Evolutionary conservation across 1,140 invertebrate genomes (phyloP).

Genomic region (Dinoponera quadriceps): DNA sequence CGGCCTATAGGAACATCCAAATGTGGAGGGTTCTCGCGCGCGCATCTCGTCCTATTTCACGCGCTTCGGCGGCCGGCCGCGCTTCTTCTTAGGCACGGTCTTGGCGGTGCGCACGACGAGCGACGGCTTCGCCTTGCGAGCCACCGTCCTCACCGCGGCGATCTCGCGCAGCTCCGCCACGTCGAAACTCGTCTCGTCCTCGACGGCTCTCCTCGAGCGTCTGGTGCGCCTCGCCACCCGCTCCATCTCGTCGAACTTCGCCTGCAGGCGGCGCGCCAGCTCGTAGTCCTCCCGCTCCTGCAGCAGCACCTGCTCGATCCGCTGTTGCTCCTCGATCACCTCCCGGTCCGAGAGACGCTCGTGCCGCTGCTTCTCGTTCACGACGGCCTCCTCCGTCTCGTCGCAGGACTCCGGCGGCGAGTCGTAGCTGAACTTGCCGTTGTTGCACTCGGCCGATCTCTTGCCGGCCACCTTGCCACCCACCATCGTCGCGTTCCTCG

Average conservation of each 20-base stretch:
- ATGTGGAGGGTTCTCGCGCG: conserved; percentile 62
- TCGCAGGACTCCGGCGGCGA: conserved; percentile 56
- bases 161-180: conserved; percentile 58
- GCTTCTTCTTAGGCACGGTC: conserved; percentile 65
- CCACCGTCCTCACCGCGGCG: conserved; percentile 6
- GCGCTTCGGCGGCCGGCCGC: conserved; percentile 71
- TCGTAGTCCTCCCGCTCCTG: conserved; percentile 83
- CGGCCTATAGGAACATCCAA: conserved; percentile 73
- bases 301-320: conserved; percentile 78
- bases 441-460: conserved; percentile 22
- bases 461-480: conserved; percentile 36
- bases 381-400: conserved; percentile 22
- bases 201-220: conserved; percentile 66
- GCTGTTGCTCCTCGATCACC: conserved; percentile 78
- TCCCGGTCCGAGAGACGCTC: conserved; percentile 67
- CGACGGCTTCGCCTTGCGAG: conserved; percentile 51
- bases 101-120: conserved; percentile 34
- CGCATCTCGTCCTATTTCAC: conserved; percentile 61
- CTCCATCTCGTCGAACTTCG: conserved; percentile 81
- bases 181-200: conserved; percentile 27
- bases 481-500: not conserved
- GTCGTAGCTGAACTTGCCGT: conserved; percentile 56
- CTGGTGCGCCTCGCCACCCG: conserved; percentile 80
- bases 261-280: conserved; percentile 79
- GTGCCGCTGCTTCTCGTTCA: not conserved